Evolutionary conservation across 2,113 vertebrate species (phyloP).

Genomic region (Gnathonemus longibarbis): DNA sequence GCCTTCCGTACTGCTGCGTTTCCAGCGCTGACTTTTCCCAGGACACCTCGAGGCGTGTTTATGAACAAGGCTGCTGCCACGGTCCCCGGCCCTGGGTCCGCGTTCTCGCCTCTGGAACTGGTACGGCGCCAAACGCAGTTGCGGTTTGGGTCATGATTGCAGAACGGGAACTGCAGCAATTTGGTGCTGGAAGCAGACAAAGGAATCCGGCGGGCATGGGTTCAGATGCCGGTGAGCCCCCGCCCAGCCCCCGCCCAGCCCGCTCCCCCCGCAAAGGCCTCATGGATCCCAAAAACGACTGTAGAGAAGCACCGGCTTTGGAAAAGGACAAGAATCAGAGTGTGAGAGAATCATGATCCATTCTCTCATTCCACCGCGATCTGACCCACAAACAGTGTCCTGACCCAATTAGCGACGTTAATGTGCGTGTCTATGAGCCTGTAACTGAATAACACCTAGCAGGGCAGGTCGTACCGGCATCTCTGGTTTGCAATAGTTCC

Average conservation of each 20-base stretch:
- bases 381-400: neutral
- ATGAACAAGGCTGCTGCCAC: constrained; percentile 3
- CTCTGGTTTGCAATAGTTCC: neutral
- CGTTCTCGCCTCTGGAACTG: neutral
- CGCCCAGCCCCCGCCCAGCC: constrained; percentile 25
- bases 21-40: neutral
- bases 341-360: neutral
- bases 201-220: constrained; percentile 11
- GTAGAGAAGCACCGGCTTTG: neutral
- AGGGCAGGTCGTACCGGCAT: neutral
- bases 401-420: neutral
- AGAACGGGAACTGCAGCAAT: constrained; percentile 20
- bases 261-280: neutral
- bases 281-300: too few species aligned
- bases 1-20: neutral
- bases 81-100: neutral
- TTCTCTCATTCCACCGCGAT: neutral
- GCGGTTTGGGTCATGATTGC: constrained; percentile 28
- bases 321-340: neutral
- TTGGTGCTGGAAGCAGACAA: neutral
- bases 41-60: neutral
- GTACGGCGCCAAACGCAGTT: constrained; percentile 15
- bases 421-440: neutral
- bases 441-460: neutral
- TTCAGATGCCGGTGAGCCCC: neutral